Conservation (phyloP, 1,140 invertebrate species). For the Drosophila azteca region DNA sequence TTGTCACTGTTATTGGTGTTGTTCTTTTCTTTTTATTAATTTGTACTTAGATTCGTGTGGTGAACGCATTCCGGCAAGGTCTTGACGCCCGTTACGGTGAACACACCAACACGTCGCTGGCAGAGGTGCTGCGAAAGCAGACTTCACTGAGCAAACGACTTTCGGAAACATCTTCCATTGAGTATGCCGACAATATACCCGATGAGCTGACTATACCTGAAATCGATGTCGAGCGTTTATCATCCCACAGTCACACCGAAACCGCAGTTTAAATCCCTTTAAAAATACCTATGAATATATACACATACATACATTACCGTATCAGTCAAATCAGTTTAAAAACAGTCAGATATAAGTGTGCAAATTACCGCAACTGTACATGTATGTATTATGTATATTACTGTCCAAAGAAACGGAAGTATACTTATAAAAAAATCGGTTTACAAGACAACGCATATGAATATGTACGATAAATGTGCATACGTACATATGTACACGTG, state of each 20-base stretch:
- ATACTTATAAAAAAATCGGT: too few relatives aligned
- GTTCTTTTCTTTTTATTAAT: slow-evolving; percentile 65
- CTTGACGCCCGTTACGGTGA: slow-evolving; percentile 97
- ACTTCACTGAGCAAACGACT: slow-evolving; percentile 94
- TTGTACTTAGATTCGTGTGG: slow-evolving; percentile 95
- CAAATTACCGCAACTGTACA: neutral
- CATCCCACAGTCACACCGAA: slow-evolving; percentile 96
- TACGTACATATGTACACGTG: too few relatives aligned
- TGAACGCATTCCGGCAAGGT: slow-evolving; percentile 99
- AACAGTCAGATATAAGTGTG: slow-evolving; percentile 1
- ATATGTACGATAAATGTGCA: too few relatives aligned
- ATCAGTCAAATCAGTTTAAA: slow-evolving; percentile 17
- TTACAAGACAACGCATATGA: too few relatives aligned
- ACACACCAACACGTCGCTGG: slow-evolving; percentile 93
- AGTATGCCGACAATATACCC: slow-evolving; percentile 94
- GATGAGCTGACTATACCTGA: slow-evolving; percentile 94
- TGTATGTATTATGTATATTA: too few relatives aligned
- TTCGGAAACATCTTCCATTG: slow-evolving; percentile 95
- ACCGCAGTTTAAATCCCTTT: slow-evolving; percentile 90
- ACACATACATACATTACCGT: slow-evolving; percentile 19
- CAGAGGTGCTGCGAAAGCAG: slow-evolving; percentile 95
- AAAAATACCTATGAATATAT: slow-evolving; percentile 8
- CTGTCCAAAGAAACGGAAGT: too few relatives aligned
- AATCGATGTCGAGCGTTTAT: slow-evolving; percentile 94
- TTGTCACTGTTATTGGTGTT: slow-evolving; percentile 74